Evolutionary conservation across 2,797 vertebrate species (phyloP), one percentile per base, ranked within the genome.

Genomic region (Myotis daubentonii): DNA sequence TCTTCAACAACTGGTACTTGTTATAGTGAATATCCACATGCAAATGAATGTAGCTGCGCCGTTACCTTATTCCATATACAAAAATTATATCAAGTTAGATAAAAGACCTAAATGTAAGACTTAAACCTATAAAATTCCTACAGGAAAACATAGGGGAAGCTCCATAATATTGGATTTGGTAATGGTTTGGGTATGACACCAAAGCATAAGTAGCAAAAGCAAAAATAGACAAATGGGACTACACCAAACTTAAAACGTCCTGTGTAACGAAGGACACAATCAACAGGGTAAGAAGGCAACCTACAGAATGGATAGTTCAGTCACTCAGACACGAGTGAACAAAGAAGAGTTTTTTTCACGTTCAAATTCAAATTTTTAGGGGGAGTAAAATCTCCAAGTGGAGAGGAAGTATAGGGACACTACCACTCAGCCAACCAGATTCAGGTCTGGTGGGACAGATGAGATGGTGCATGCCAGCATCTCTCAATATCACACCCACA

Each of bases 31-130:
- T 81, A 92, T 78, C 33, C 16, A 74, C 65, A 62, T 9, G 30
- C 47, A 60, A 87, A 89, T 91, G 28, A 79, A 91, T 44, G 19
- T 83, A 72, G 33, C 2, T n/a, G 7, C n/a, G 47, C 2, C 20
- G 6, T 82, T 76, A 62, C 30, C 13, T 62, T 78, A 81, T 0
- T 55, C 22, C 16, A 80, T 17, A 62, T 16, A 93, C 38, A 91
- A 91, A 94, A 83, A 79, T 70, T 22, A 91, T 83, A 19, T 62
- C 12, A 71, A 90, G 88, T 68, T 78, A 83, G 41, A 60, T 38
- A 86, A 90, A 55, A 81, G 70, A 78, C 23, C 38, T 74, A 94
- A 75, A 79, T 41, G 1, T 66, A 70, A 84, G 25, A 74, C 25
- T 75, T 95, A 65, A 87, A 70, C 84, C 36, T 57, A 68, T 76